These are phyloP conservation scores for Uloborus diversus DNA, from an alignment of 1,140 invertebrate species.

Conservation along the genomic window DNA sequence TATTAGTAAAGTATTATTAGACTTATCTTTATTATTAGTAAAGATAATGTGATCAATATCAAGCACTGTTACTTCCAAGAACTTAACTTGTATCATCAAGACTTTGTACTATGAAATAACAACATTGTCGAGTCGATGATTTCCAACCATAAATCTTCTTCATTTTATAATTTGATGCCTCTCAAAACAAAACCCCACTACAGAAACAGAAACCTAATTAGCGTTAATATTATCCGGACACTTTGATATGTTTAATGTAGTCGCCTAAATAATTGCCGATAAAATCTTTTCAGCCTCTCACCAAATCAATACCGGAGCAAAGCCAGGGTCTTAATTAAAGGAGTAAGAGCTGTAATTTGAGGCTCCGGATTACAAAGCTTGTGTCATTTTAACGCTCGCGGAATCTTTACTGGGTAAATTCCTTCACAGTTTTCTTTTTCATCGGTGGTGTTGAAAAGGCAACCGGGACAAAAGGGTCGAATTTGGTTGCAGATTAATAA, in stretches of 20 bases:
- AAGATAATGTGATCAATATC: too few relatives aligned
- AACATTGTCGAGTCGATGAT: neutral
- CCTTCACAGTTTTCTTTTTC: too few relatives aligned
- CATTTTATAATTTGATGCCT: neutral
- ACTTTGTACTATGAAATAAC: neutral
- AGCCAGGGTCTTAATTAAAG: conserved; percentile 26
- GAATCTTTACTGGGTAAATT: too few relatives aligned
- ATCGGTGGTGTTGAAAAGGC: too few relatives aligned
- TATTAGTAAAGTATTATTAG: too few relatives aligned
- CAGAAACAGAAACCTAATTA: neutral
- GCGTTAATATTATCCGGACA: neutral
- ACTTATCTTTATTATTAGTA: too few relatives aligned
- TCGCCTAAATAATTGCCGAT: conserved; percentile 21
- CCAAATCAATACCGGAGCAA: conserved; percentile 1
- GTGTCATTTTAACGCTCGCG: too few relatives aligned
- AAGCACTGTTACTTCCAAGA: too few relatives aligned
- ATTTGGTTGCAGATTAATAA: too few relatives aligned
- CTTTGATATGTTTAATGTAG: conserved; percentile 19
- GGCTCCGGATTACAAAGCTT: too few relatives aligned
- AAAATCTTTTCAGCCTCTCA: conserved; percentile 8
- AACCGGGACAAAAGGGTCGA: too few relatives aligned
- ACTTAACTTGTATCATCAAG: neutral
- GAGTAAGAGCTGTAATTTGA: too few relatives aligned
- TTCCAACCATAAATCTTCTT: neutral
- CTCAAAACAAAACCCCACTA: neutral